Percentiles rank a stretch among this genome's conserved stretches.
Conservation (phyloP, 2,888 invertebrate species). For the Drosophila robusta region DNA sequence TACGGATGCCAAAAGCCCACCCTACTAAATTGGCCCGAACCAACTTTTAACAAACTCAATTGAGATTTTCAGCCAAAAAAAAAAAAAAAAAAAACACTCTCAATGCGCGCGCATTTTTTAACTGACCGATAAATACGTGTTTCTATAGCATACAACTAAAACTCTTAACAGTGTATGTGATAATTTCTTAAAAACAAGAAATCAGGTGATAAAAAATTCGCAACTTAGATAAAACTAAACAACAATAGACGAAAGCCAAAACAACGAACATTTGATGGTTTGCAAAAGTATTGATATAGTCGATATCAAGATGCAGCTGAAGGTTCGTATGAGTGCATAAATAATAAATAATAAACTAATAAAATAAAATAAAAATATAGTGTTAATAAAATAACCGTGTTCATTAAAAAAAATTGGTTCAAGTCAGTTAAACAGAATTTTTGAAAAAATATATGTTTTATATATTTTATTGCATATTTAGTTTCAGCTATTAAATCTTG, state of each 20-base stretch:
- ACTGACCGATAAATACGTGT: conserved; percentile 36
- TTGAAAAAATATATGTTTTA: not conserved
- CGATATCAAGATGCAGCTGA: conserved; percentile 77
- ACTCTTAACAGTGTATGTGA: conserved; percentile 54
- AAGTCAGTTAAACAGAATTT: not conserved
- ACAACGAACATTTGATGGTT: conserved; percentile 66
- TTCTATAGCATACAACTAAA: conserved; percentile 8
- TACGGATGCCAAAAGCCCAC: conserved; percentile 52
- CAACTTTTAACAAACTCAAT: conserved; percentile 3
- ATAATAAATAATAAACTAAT: not conserved
- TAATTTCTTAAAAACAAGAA: conserved; percentile 53
- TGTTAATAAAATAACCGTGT: not conserved
- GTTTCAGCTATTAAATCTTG: conserved; percentile 7
- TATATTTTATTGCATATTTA: conserved; percentile 10
- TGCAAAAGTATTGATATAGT: conserved; percentile 67
- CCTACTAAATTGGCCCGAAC: conserved; percentile 22
- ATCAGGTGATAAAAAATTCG: conserved; percentile 50
- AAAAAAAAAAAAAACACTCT: not conserved
- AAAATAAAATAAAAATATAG: conserved; percentile 12
- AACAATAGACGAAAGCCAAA: conserved; percentile 30
- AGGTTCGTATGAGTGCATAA: conserved; percentile 66
- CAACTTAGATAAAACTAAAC: conserved; percentile 60
- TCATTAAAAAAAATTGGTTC: not conserved
- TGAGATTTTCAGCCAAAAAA: not conserved
- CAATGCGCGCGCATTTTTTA: conserved; percentile 34